phyloP scores from a whole-genome alignment of 2,797 vertebrate genomes.

The Sebastes flavidus region DNA sequence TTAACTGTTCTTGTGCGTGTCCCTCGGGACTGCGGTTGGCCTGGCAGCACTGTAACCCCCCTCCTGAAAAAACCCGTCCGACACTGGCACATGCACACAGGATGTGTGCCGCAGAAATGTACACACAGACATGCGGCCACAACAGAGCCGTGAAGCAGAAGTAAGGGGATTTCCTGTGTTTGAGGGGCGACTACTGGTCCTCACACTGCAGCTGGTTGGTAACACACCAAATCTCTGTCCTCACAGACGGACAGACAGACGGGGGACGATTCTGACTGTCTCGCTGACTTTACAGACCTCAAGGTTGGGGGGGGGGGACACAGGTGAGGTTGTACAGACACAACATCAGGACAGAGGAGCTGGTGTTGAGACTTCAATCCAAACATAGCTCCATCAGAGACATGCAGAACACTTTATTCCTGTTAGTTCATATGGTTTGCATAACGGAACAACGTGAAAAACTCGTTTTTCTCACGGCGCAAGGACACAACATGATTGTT shows the following conservation, averaged over 20 bases:
- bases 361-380: background rate
- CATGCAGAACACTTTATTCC: background rate
- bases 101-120: conserved; percentile 56
- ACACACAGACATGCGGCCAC: conserved; percentile 68
- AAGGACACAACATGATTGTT: background rate
- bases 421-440: background rate
- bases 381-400: background rate
- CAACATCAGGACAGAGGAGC: background rate
- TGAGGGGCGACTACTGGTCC: conserved; percentile 58
- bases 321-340: conserved; percentile 7
- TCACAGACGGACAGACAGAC: conserved; percentile 13
- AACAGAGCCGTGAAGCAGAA: conserved; percentile 64
- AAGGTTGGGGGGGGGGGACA: background rate
- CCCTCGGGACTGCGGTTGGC: conserved; percentile 45
- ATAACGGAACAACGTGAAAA: background rate
- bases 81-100: conserved; percentile 66
- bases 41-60: conserved; percentile 18
- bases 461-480: background rate
- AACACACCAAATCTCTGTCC: conserved; percentile 39
- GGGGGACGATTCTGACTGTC: background rate
- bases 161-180: conserved; percentile 76
- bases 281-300: background rate
- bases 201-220: conserved; percentile 43
- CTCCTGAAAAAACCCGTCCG: conserved; percentile 23
- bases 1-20: conserved; percentile 62